A percentile compares a stretch with the other conserved stretches of the same genome.
phyloP scores from a whole-genome alignment of 2,888 invertebrate species.

The Clepsis dumicolana region DNA sequence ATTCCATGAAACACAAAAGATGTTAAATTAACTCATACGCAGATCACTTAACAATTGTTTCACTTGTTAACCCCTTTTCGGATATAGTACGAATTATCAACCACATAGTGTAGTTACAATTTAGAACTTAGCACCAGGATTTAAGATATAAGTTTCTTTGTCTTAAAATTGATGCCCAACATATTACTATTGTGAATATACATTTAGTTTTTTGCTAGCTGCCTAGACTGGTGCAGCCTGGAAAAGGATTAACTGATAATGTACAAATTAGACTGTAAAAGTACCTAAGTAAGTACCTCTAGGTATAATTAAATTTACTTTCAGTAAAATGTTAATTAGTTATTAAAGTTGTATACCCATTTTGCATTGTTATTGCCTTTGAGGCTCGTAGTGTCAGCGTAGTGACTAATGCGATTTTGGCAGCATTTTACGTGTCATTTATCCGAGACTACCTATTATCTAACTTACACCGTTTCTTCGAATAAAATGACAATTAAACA shows the following conservation, averaged over 20 bases:
- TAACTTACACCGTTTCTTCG: too few species aligned
- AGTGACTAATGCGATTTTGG: background rate
- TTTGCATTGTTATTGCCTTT: conserved; percentile 25
- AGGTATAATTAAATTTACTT: conserved; percentile 4
- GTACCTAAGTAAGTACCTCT: conserved; percentile 19
- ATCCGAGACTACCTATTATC: background rate
- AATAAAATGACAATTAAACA: too few species aligned
- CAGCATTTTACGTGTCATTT: background rate
- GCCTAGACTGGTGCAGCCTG: too few species aligned
- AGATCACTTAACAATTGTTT: background rate
- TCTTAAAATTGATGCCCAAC: too few species aligned
- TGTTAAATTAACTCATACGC: background rate
- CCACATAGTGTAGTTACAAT: too few species aligned
- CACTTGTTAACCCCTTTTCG: too few species aligned
- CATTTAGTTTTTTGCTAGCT: too few species aligned
- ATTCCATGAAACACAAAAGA: background rate
- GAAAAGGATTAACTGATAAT: conserved; percentile 27
- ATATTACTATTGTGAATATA: too few species aligned
- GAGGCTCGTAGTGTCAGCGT: background rate
- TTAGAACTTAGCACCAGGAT: too few species aligned
- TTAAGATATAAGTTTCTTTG: too few species aligned
- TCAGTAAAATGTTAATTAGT: conserved; percentile 20
- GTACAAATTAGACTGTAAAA: conserved; percentile 33
- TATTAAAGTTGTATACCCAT: conserved; percentile 27
- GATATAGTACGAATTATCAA: too few species aligned